phyloP scores from a whole-genome alignment of 2,113 vertebrate genomes.

The Oreochromis tanganicae region DNA sequence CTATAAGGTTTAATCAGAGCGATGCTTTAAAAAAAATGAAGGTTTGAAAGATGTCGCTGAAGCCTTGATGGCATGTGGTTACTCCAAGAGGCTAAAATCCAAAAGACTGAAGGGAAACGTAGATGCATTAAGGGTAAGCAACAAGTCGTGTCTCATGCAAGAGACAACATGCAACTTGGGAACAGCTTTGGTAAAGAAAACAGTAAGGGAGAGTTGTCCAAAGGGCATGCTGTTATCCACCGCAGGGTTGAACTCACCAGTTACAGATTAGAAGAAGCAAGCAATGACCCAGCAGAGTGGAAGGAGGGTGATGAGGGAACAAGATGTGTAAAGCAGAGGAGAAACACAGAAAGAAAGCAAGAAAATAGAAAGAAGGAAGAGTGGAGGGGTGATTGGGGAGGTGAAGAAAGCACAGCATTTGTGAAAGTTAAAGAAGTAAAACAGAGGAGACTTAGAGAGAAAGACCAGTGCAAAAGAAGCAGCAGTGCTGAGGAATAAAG shows the following conservation, averaged over 20 bases:
- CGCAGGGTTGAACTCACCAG: conserved; percentile 85
- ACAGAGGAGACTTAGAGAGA: conserved; percentile 64
- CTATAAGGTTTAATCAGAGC: neutral
- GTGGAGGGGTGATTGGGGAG: conserved; percentile 70
- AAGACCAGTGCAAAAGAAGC: conserved; percentile 75
- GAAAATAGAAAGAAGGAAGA: conserved; percentile 41
- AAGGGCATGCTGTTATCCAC: conserved; percentile 54
- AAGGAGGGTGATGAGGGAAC: conserved; percentile 64
- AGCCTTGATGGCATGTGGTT: conserved; percentile 18
- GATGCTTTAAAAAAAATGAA: neutral
- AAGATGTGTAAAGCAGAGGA: conserved; percentile 74
- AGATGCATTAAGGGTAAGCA: neutral
- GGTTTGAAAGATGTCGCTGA: neutral
- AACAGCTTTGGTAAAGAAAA: neutral
- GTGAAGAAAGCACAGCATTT: conserved; percentile 64
- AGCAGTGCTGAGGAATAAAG: conserved; percentile 76
- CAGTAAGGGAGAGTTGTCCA: neutral
- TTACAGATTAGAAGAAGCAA: conserved; percentile 90
- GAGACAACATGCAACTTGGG: conserved; percentile 47
- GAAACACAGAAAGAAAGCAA: conserved; percentile 60
- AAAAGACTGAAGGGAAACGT: neutral
- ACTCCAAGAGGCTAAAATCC: neutral
- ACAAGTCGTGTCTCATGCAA: conserved; percentile 41
- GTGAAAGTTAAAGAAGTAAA: conserved; percentile 40
- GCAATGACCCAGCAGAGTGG: conserved; percentile 84